Evolutionary conservation across 1,140 invertebrate species (phyloP), one percentile per base, ranked within the genome.

Genomic region (Papilio helenus): DNA sequence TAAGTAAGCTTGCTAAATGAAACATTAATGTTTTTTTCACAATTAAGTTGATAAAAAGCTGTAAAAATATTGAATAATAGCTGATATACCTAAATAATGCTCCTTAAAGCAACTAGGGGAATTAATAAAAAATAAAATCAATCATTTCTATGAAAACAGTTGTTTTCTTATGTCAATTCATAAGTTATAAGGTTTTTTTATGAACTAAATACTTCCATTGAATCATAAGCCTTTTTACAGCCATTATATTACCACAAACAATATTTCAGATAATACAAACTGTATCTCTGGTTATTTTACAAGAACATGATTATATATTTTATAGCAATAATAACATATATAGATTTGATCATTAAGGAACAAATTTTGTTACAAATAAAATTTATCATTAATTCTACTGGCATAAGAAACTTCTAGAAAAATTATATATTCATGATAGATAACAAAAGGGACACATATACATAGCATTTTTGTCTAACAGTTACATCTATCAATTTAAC

Each of bases 401-500:
- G 23, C 58, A 61, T 61, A 26, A 61, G 58, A 61, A 61, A 61
- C 58, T 61, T 26, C 23, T 26, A 61, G 58, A 61, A 26, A 61
- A 26, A 61, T 14, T 61, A 61, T 16, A 68, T 68, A 34, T 34
- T 26, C 61, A 34, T 16, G 29, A 29, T 29, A 68, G 26, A 68
- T 68, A 68, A 68, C 61, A 68, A 14, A 68, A 29, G 23, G 12
- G 61, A 18, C 3, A 61, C 58, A 68, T 34, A 68, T 18, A 68
- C 23, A 65, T 29, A 68, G 26, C 61, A 18, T 68, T 68, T 34
- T 34, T 68, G 34, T 68, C 61, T 68, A 68, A 29, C 26, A 68
- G 61, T 68, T 68, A 68, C n/a, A 58, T 16, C 61, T 68, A 68
- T 68, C 26, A 68, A 68, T 68, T 68, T 68, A 68, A 68, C 61